Percentiles rank a stretch among this genome's conserved stretches.
phyloP scores from a whole-genome alignment of 2,797 vertebrate genomes.

The Myotis pilosus region DNA sequence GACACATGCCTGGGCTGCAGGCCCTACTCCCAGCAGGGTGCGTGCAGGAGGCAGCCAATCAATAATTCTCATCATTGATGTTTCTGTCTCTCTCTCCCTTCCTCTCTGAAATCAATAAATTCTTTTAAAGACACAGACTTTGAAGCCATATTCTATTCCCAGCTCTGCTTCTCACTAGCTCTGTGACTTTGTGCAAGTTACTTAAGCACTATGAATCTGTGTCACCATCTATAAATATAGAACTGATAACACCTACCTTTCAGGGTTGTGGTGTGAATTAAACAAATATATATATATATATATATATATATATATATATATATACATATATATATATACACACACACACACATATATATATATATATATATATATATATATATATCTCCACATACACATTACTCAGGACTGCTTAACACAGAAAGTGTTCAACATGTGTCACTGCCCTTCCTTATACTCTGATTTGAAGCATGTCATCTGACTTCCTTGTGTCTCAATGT shows the following conservation, averaged over 20 bases:
- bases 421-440: not conserved
- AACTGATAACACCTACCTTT: not conserved
- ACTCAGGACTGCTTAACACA: not conserved
- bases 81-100: too few relatives aligned
- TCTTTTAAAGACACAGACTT: not conserved
- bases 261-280: slow-evolving; percentile 24
- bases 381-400: not conserved
- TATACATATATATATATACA: too few relatives aligned
- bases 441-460: not conserved
- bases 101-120: too few relatives aligned
- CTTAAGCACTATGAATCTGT: not conserved
- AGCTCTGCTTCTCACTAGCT: not conserved
- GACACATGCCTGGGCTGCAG: too few relatives aligned
- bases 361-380: too few relatives aligned
- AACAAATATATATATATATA: not conserved
- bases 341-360: not conserved
- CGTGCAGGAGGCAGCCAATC: too few relatives aligned
- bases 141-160: not conserved
- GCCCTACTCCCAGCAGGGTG: too few relatives aligned
- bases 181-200: not conserved
- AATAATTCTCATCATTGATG: too few relatives aligned
- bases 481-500: not conserved
- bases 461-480: not conserved
- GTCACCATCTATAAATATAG: slow-evolving; percentile 1
- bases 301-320: too few relatives aligned